Conservation (phyloP, 2,113 vertebrate genomes). For the Gracilinanus agilis region DNA sequence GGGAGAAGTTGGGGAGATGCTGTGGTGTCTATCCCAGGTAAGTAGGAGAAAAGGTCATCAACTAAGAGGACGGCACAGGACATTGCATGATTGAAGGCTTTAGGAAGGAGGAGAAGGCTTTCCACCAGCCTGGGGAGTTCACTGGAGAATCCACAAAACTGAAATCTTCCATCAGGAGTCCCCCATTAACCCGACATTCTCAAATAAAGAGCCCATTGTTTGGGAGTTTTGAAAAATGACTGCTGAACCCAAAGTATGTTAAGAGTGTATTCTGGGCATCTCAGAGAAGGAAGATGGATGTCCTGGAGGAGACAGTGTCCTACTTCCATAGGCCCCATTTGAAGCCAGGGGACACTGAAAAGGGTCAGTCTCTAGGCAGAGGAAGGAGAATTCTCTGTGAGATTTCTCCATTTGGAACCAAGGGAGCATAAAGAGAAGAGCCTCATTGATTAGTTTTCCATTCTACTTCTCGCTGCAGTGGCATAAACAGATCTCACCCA, state of each 20-base stretch:
- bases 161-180: constrained; percentile 36
- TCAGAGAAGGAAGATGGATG: constrained; percentile 57
- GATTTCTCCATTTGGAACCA: constrained; percentile 1
- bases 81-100: neutral
- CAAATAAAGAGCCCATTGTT: constrained; percentile 64
- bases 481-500: neutral
- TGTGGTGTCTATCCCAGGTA: neutral
- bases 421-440: neutral
- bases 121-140: constrained; percentile 18
- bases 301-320: constrained; percentile 36
- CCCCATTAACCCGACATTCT: constrained; percentile 57
- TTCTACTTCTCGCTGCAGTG: neutral
- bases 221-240: constrained; percentile 70
- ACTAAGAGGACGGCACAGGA: neutral
- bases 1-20: neutral
- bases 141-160: constrained; percentile 11
- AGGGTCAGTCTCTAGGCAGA: neutral
- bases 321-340: constrained; percentile 57
- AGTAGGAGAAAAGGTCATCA: constrained; percentile 17
- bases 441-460: constrained; percentile 20
- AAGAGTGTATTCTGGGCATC: constrained; percentile 49
- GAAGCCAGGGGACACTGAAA: constrained; percentile 14
- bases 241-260: constrained; percentile 52
- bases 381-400: constrained; percentile 16
- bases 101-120: neutral